Evolutionary conservation across 2,888 invertebrate genomes (phyloP).

Genomic region (Sphecodes monilicornis): DNA sequence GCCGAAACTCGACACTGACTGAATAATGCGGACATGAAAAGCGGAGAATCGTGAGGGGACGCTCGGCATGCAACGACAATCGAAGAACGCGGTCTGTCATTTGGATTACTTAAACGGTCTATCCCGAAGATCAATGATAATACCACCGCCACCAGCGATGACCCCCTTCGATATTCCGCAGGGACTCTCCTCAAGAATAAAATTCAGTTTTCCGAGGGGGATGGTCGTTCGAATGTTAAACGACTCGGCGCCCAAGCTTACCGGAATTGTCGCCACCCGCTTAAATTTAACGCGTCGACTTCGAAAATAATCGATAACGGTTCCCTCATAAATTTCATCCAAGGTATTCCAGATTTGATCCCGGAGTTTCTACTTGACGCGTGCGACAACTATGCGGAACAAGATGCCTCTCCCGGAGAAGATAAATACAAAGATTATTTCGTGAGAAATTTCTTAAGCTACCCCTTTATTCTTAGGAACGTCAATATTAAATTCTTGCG

Average conservation of each 20-base stretch:
- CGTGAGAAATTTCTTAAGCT: not conserved
- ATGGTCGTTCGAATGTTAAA: slow-evolving; percentile 1
- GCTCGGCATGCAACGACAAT: slow-evolving; percentile 52
- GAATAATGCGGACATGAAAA: slow-evolving; percentile 70
- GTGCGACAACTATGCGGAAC: not conserved
- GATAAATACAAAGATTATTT: not conserved
- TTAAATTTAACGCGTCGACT: not conserved
- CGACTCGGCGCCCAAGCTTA: not conserved
- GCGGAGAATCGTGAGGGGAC: slow-evolving; percentile 52
- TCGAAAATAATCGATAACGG: not conserved
- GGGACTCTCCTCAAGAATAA: slow-evolving; percentile 43
- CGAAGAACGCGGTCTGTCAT: slow-evolving; percentile 61
- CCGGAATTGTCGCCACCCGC: not conserved
- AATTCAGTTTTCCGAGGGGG: slow-evolving; percentile 39
- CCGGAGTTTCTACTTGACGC: not conserved
- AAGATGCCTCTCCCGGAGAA: not conserved
- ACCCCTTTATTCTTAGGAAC: not conserved
- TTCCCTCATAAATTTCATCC: not conserved
- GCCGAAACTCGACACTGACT: slow-evolving; percentile 77
- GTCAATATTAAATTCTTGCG: slow-evolving; percentile 2
- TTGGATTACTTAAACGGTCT: slow-evolving; percentile 67
- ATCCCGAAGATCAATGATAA: slow-evolving; percentile 67
- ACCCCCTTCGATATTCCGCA: slow-evolving; percentile 26
- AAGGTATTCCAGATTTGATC: not conserved
- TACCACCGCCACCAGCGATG: slow-evolving; percentile 38